Evolutionary conservation across 2,797 vertebrate genomes (phyloP), one percentile per base, ranked within the genome.

Genomic region (Gymnodraco acuticeps): DNA sequence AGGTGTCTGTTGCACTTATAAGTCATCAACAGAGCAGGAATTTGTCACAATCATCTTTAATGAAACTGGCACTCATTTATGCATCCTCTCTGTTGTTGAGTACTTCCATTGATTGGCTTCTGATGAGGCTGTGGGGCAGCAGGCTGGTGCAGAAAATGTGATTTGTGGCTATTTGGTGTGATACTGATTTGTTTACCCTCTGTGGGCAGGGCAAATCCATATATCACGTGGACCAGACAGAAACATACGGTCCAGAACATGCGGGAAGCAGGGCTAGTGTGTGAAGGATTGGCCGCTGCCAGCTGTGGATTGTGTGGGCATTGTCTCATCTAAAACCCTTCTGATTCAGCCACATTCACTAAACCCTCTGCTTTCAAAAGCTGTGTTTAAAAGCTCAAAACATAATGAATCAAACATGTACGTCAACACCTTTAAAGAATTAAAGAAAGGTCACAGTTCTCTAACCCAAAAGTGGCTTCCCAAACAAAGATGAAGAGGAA

Each of bases 151-250:
- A 70, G 70, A 90, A 81, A 75, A 88, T 80, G 9, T 82, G 83
- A 93, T 89, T 88, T 86, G 78, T 83, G 69, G 75, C 77, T 70
- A 78, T 86, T 85, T 72, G 55, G 78, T 72, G 75, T 69, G 78
- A 64, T 81, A 53, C 75, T 87, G 90, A 87, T 84, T 88, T 82
- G 84, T 90, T 92, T 89, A 78, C 76, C 76, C 77, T 84, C 78
- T 56, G 74, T 83, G 74, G 61, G 82, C 56, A 63, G 75, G 53
- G 47, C 74, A 84, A 88, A 94, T 88, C 87, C 85, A 93, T 90
- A 89, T 59, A 89, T 93, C 89, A 89, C 81, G 52, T 51, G 75
- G 85, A 88, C 80, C 86, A 86, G 82, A 88, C 77, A 54, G 61
- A 76, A 79, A 73, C 65, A 87, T 73, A 75, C 23, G 19, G 60